Percentiles rank a stretch among this genome's conserved stretches.
Conservation (phyloP, 2,113 vertebrate species). For the Coracopsis vasa region DNA sequence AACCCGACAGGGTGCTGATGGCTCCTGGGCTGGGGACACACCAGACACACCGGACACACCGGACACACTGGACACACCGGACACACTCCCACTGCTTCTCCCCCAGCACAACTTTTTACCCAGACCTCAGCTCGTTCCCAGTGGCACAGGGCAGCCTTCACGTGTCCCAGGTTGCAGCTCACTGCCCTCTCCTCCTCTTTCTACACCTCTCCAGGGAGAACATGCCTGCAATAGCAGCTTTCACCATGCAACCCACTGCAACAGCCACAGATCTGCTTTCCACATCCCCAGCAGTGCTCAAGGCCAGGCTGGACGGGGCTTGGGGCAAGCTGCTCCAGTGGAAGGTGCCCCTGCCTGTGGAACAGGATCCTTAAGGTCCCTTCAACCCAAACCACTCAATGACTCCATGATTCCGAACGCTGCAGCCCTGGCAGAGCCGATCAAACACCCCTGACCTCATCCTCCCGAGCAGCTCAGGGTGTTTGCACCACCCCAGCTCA, state of each 20-base stretch:
- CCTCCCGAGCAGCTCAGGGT: not conserved
- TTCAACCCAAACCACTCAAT: not conserved
- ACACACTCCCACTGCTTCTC: not conserved
- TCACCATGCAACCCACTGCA: not conserved
- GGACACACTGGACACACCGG: rapidly evolving
- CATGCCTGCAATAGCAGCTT: rapidly evolving
- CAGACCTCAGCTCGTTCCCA: not conserved
- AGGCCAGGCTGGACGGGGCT: not conserved
- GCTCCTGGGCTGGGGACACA: rapidly evolving
- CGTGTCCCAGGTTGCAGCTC: not conserved
- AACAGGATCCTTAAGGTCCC: not conserved
- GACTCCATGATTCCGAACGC: not conserved
- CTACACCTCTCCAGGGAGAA: not conserved
- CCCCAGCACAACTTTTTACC: rapidly evolving
- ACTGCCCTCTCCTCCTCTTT: not conserved
- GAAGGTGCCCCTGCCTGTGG: not conserved
- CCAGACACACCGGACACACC: rapidly evolving
- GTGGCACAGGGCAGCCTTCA: not conserved
- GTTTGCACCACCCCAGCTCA: not conserved
- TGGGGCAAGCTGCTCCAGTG: not conserved
- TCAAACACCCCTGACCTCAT: not conserved
- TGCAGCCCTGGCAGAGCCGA: not conserved
- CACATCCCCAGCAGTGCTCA: not conserved
- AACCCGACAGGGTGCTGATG: rapidly evolving
- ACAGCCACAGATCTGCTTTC: not conserved